A percentile compares a stretch with the other conserved stretches of the same genome.
Conservation (phyloP, 2,888 invertebrate species). For the Microchrysa polita region DNA sequence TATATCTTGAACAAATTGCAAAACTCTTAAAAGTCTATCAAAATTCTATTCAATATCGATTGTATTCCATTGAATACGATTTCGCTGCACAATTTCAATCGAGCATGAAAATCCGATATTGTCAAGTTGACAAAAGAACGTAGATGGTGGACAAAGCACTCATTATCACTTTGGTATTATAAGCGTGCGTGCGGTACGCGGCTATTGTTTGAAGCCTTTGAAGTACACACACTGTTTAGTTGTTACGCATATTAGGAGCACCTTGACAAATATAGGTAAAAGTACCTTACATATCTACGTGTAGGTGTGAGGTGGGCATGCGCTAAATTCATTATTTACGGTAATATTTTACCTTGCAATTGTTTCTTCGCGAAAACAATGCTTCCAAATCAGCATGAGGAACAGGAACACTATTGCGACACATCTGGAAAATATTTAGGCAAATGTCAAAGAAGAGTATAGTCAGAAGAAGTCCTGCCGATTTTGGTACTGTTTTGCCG, state of each 20-base stretch:
- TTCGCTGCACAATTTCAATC: slow-evolving; percentile 37
- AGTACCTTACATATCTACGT: too few relatives aligned
- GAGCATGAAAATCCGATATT: slow-evolving; percentile 30
- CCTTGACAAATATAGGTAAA: too few relatives aligned
- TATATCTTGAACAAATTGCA: slow-evolving; percentile 19
- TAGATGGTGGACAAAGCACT: slow-evolving; percentile 33
- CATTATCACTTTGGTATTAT: slow-evolving; percentile 37
- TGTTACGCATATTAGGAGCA: slow-evolving; percentile 10
- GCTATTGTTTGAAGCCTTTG: slow-evolving; percentile 26
- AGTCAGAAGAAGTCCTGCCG: too few relatives aligned
- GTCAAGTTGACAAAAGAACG: slow-evolving; percentile 14
- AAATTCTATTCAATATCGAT: slow-evolving; percentile 28
- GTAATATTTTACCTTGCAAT: slow-evolving; percentile 25
- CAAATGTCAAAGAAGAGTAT: too few relatives aligned
- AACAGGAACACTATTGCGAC: too few relatives aligned
- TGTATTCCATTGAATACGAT: slow-evolving; percentile 15
- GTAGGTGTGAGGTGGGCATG: slow-evolving; percentile 33
- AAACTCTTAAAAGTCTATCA: slow-evolving; percentile 33
- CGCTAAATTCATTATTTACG: slow-evolving; percentile 33
- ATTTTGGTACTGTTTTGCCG: too few relatives aligned
- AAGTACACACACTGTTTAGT: slow-evolving; percentile 17
- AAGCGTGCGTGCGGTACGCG: too few relatives aligned
- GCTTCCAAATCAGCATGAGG: slow-evolving; percentile 7
- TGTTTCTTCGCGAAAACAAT: slow-evolving; percentile 9
- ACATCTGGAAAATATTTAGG: too few relatives aligned